Percentiles rank a stretch among this genome's conserved stretches.
Conservation (phyloP, 2,888 invertebrate genomes). For the Germaria angustata region DNA sequence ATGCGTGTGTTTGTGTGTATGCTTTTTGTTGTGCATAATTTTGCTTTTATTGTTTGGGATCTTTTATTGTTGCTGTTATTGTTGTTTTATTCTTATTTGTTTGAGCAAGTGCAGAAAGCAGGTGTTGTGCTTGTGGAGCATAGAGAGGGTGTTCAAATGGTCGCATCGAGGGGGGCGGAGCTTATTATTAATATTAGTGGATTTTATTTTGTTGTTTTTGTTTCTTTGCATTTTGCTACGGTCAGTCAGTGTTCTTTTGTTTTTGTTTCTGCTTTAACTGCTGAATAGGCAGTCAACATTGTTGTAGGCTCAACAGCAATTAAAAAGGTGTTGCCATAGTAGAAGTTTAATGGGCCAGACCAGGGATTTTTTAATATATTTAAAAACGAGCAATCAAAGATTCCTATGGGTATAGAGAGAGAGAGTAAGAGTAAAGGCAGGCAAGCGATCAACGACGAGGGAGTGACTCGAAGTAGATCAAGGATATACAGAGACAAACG, state of each 20-base stretch:
- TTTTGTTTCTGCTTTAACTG: conserved; percentile 17
- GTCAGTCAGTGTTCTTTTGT: background rate
- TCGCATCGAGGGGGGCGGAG: conserved; percentile 22
- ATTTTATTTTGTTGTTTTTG: background rate
- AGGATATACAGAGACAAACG: no score
- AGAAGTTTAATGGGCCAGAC: background rate
- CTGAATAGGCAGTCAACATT: conserved; percentile 52
- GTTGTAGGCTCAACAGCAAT: conserved; percentile 12
- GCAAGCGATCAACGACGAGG: no score
- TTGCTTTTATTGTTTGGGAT: conserved; percentile 4
- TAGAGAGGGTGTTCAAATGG: conserved; percentile 29
- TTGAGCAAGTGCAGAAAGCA: conserved; percentile 49
- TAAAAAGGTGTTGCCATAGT: background rate
- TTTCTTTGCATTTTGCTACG: background rate
- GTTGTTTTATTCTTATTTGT: background rate
- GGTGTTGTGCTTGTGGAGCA: conserved; percentile 39
- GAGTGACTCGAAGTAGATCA: no score
- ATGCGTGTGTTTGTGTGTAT: background rate
- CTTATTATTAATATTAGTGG: conserved; percentile 24
- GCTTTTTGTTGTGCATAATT: background rate
- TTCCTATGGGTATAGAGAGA: no score
- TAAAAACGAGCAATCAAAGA: no score
- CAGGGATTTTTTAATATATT: no score
- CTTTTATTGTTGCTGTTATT: conserved; percentile 12
- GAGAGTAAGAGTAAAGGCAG: no score